Percentiles rank a stretch among this genome's conserved stretches.
Evolutionary conservation across 2,888 invertebrate genomes (phyloP).

Genomic region (Cephus sareptanus): DNA sequence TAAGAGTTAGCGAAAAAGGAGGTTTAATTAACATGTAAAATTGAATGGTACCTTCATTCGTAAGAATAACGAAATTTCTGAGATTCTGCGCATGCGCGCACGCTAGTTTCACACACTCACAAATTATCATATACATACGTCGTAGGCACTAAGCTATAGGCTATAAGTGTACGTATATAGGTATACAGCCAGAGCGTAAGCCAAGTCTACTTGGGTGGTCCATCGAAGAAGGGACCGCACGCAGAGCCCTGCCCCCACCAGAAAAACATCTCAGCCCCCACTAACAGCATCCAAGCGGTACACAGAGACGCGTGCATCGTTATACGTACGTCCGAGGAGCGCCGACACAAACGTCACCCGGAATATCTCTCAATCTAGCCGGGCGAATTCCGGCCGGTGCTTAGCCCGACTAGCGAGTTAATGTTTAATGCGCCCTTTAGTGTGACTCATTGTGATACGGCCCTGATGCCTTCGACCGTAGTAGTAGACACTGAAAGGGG

Average conservation of each 20-base stretch:
- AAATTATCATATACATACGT: conserved; percentile 17
- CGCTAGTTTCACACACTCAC: background rate
- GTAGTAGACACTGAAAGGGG: background rate
- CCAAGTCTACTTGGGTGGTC: conserved; percentile 65
- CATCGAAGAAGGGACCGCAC: conserved; percentile 64
- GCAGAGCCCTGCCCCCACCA: conserved; percentile 62
- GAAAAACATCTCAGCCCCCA: conserved; percentile 50
- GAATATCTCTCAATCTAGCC: conserved; percentile 65
- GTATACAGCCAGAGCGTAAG: conserved; percentile 47
- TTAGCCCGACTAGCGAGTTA: conserved; percentile 35
- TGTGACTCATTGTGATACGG: conserved; percentile 23
- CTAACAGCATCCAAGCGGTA: conserved; percentile 10
- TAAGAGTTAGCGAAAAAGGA: background rate
- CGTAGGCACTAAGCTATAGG: conserved; percentile 26
- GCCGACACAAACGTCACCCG: conserved; percentile 44
- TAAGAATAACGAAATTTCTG: conserved; percentile 21
- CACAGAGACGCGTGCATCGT: conserved; percentile 22
- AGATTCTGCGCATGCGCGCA: background rate
- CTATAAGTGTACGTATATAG: conserved; percentile 43
- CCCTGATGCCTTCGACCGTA: background rate
- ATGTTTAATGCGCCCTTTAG: conserved; percentile 28
- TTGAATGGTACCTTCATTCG: conserved; percentile 26
- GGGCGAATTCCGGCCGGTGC: conserved; percentile 59
- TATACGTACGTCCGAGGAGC: conserved; percentile 26
- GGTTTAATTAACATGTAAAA: background rate